A percentile compares a stretch with the other conserved stretches of the same genome.
phyloP scores from a whole-genome alignment of 2,888 invertebrate species.

The Polylopha cassiicola region DNA sequence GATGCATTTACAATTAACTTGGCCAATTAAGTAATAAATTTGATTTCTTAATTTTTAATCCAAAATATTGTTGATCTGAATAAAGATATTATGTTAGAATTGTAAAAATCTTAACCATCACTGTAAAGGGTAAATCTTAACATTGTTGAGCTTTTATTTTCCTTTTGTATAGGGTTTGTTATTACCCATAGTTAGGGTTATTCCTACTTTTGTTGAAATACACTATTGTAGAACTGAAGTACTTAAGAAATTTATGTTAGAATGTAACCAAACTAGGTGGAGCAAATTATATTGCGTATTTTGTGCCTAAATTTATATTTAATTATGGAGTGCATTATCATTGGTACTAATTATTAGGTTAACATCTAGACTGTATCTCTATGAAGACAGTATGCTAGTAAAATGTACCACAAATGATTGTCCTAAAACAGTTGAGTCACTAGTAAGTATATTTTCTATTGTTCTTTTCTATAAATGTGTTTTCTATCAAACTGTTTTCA shows the following conservation, averaged over 20 bases:
- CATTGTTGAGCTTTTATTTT: slow-evolving; percentile 5
- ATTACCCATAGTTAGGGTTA: slow-evolving; percentile 7
- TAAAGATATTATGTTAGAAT: slow-evolving; percentile 28
- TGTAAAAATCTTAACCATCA: slow-evolving; percentile 7
- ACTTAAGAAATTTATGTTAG: slow-evolving; percentile 16
- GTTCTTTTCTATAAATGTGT: no score
- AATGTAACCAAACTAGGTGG: slow-evolving; percentile 8
- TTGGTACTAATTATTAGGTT: background rate
- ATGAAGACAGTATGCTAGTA: slow-evolving; percentile 4
- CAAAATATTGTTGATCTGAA: slow-evolving; percentile 38
- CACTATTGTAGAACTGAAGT: slow-evolving; percentile 13
- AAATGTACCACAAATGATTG: no score
- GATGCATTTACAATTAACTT: slow-evolving; percentile 55
- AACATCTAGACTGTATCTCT: no score
- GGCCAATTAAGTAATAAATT: slow-evolving; percentile 31
- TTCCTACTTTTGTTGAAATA: slow-evolving; percentile 9
- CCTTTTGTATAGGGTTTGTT: slow-evolving; percentile 6
- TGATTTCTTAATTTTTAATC: slow-evolving; percentile 29
- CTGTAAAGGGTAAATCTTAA: slow-evolving; percentile 1
- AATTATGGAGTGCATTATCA: slow-evolving; percentile 2
- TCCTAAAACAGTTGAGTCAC: no score
- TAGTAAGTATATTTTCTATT: slow-evolving; percentile 2
- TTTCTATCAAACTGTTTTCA: no score
- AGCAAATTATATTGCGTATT: slow-evolving; percentile 19
- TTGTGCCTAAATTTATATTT: slow-evolving; percentile 22